Evolutionary conservation across 2,888 invertebrate species (phyloP), one percentile per base, ranked within the genome.

Genomic region (Chironomus tentans): DNA sequence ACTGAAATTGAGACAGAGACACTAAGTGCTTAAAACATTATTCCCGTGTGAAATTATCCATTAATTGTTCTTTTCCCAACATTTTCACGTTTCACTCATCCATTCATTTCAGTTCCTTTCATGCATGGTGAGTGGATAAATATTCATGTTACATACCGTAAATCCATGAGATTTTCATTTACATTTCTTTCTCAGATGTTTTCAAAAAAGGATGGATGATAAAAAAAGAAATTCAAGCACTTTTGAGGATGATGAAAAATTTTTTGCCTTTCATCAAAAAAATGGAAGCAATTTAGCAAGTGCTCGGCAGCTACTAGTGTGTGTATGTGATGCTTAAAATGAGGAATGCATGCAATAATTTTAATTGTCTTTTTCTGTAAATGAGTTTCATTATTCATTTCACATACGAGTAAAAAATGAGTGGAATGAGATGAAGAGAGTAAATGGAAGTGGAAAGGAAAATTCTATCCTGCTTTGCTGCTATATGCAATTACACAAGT

Each of bases 381-480:
- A 68, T 68, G 68, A 68, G 68, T 46, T 68, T 68, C 68, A 68
- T 68, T 68, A 68, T 68, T 68, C 68, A 68, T 68, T 38, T 13
- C 38, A 68, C 46, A n/a, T 38, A 38, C 38, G 38, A 38, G 6
- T 4, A 15, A 56, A n/a, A 56, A 15, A 15, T 3, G 7, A 18
- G 15, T 18, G 15, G 50, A 50, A 50, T 12, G n/a, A 50, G n/a
- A 48, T 48, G 50, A 50, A 15, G 50, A 18, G 56, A 18, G n/a
- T 56, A 56, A 56, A 7, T 56, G 56, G 56, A 56, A 7, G 56
- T 56, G 38, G 38, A 7, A 38, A 10, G 38, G 38, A 38, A 38
- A 38, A 38, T 10, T 1, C 38, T 38, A 38, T 38, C 38, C 10
- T 10, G 38, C 10, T 38, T 38, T 38, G 38, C 38, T 38, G 10